Base-by-base conservation (phyloP, 2,888 invertebrate species). In the Cyaniris semiargus region DNA sequence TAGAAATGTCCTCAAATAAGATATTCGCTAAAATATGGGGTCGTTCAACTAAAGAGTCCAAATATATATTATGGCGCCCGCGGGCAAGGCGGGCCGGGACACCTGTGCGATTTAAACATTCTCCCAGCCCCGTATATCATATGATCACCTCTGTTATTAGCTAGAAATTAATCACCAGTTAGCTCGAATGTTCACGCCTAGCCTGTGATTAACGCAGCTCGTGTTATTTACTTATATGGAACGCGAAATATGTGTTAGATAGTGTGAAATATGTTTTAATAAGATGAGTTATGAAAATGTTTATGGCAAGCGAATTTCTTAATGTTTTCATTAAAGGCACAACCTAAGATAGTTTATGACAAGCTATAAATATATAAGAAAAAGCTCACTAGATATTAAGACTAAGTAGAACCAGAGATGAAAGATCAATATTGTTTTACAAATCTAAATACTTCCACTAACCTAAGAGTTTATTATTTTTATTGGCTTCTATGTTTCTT, bases 41-140 rank as follows among this genome's bases (percentile, higher is more conserved):
- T 72, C 72, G 13, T 44, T 71, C 3, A 72, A 44, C 72, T 15
- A 79, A 53, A 76, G 21, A 31, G 70, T 70, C 23, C 76, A 76
- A 76, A 76, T 71, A 76, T 85, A 86, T 81, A 15, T 81, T 81
- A 15, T 81, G 87, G 82, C 81, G 90, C 90, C 91, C 80, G 85
- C 80, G 90, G 92, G 85, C 78, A 82, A 86, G 92, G 92, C 92
- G 92, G 87, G 82, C 80, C 87, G 82, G 83, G 87, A 88, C 93
- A 93, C 93, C 92, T 92, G 92, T 90, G 87, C 87, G 81, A 86
- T 89, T 89, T 86, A 89, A 87, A 88, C 89, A 87, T 89, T 86
- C 86, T 86, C 89, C 89, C 89, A 89, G 91, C 90, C 88, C 92
- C 89, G 93, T 93, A 93, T 90, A 91, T 93, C 90, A 92, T 90